Percentiles rank a stretch among this genome's conserved stretches.
These are phyloP conservation scores for Andrena bucephala DNA, from an alignment of 2,888 invertebrate species.

Conservation along the genomic window DNA sequence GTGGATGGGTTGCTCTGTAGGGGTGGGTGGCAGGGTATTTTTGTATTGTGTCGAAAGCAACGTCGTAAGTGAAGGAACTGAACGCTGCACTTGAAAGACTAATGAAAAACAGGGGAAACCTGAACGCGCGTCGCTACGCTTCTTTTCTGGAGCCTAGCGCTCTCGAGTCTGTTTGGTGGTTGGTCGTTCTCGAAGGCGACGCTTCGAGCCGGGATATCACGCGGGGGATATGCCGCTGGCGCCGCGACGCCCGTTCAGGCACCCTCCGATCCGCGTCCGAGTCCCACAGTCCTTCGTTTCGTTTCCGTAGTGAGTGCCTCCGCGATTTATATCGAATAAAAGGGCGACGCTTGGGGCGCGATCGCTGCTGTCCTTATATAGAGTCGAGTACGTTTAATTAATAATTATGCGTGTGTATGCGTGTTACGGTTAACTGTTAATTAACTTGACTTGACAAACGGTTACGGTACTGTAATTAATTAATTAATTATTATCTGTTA, in stretches of 20 bases:
- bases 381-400: slow-evolving; percentile 79
- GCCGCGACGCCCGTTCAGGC: slow-evolving; percentile 70
- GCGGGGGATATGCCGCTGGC: background rate
- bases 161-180: background rate
- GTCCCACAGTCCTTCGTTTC: slow-evolving; percentile 77
- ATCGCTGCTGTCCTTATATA: slow-evolving; percentile 69
- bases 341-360: slow-evolving; percentile 70
- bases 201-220: slow-evolving; percentile 10
- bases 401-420: slow-evolving; percentile 77
- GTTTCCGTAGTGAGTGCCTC: slow-evolving; percentile 83
- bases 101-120: slow-evolving; percentile 79
- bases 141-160: background rate
- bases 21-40: slow-evolving; percentile 74
- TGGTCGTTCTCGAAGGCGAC: background rate
- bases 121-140: slow-evolving; percentile 70
- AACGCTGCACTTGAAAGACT: slow-evolving; percentile 83
- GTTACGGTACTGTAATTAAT: slow-evolving; percentile 80
- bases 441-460: slow-evolving; percentile 80
- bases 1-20: slow-evolving; percentile 68
- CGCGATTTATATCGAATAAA: slow-evolving; percentile 80
- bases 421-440: slow-evolving; percentile 77
- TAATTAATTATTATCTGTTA: slow-evolving; percentile 83
- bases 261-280: slow-evolving; percentile 83
- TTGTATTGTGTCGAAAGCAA: slow-evolving; percentile 85
- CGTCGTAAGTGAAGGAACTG: slow-evolving; percentile 84